Percentiles rank a stretch among this genome's conserved stretches.
These are phyloP conservation scores for Microtus montanus DNA, from an alignment of 2,113 vertebrate species.

Conservation along the genomic window DNA sequence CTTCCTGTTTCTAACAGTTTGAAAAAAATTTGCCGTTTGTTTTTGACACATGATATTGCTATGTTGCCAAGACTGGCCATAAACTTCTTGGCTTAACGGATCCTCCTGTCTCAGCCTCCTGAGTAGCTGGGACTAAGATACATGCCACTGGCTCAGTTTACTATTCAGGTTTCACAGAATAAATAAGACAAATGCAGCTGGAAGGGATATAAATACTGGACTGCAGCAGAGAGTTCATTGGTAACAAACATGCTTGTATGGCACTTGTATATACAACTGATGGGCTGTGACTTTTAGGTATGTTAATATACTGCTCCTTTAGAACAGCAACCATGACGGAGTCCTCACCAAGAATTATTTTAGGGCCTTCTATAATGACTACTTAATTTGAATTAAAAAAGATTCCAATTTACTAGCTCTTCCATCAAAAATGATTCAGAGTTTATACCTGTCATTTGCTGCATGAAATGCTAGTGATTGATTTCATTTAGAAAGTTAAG, in stretches of 20 bases:
- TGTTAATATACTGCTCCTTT: not conserved
- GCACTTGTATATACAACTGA: not conserved
- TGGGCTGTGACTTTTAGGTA: not conserved
- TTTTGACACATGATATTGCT: not conserved
- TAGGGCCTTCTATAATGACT: not conserved
- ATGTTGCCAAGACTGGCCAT: not conserved
- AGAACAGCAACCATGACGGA: not conserved
- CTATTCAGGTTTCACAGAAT: slow-evolving; percentile 32
- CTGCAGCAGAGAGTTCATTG: not conserved
- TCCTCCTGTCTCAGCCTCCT: not conserved
- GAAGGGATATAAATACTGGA: not conserved
- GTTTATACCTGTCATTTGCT: slow-evolving; percentile 15
- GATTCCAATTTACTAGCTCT: slow-evolving; percentile 24
- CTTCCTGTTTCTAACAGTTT: slow-evolving; percentile 12
- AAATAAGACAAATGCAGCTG: slow-evolving; percentile 14
- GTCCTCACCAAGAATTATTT: not conserved
- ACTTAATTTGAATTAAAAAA: slow-evolving; percentile 22
- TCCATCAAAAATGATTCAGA: not conserved
- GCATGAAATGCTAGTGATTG: not conserved
- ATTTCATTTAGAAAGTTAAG: slow-evolving; percentile 42
- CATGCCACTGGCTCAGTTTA: not conserved
- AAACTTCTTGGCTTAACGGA: not conserved
- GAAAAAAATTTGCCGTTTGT: not conserved
- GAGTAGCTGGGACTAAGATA: not conserved
- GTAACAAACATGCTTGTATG: not conserved